Evolutionary conservation across 2,113 vertebrate genomes (phyloP).

Genomic region (Scytalopus superciliaris): DNA sequence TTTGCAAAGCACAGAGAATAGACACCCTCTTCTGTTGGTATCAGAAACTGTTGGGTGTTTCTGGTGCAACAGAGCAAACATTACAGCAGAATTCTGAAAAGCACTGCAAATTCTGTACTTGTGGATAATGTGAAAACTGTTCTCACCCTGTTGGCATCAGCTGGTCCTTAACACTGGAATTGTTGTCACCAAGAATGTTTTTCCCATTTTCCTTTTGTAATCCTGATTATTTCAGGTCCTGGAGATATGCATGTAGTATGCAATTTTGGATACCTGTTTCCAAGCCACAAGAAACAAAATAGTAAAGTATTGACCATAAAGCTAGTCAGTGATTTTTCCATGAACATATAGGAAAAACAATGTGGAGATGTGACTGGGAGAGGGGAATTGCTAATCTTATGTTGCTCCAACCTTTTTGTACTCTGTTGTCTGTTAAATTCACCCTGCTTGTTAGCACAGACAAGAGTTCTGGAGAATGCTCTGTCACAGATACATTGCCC

Average conservation of each 20-base stretch:
- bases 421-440: not conserved
- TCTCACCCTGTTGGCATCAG: not conserved
- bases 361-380: not conserved
- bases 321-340: not conserved
- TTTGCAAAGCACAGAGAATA: not conserved
- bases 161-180: not conserved
- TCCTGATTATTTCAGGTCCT: not conserved
- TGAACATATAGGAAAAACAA: not conserved
- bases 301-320: not conserved
- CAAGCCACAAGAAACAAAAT: not conserved
- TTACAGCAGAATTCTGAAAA: not conserved
- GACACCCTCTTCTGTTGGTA: constrained; percentile 37
- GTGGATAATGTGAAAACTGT: not conserved
- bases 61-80: not conserved
- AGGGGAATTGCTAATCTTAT: not conserved
- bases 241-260: not conserved
- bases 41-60: constrained; percentile 16
- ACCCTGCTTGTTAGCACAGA: not conserved
- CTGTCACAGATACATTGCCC: not conserved
- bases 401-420: not conserved
- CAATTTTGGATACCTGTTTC: not conserved
- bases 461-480: not conserved
- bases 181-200: not conserved
- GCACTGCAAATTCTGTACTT: not conserved
- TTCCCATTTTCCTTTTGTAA: not conserved